These are phyloP conservation scores for Atherinomorus stipes DNA, from an alignment of 2,113 vertebrate genomes.

Conservation along the genomic window DNA sequence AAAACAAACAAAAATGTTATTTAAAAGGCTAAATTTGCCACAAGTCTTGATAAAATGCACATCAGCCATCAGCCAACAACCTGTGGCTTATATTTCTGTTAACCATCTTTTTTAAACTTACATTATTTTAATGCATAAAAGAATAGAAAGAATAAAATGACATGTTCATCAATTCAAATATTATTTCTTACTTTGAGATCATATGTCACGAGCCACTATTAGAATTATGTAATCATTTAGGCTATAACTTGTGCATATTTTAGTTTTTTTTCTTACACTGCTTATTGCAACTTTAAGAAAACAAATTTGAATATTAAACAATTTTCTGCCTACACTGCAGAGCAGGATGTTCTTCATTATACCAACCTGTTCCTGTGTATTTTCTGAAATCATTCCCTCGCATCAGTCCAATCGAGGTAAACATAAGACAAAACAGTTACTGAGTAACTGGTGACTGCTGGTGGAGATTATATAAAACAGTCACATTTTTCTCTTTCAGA, in stretches of 20 bases:
- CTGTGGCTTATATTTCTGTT: too few relatives aligned
- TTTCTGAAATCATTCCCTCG: constrained; percentile 8
- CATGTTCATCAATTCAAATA: too few relatives aligned
- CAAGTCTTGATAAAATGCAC: not conserved
- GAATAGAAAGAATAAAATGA: too few relatives aligned
- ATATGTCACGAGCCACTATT: not conserved
- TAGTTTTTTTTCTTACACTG: not conserved
- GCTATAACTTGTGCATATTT: not conserved
- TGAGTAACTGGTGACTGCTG: constrained; percentile 24
- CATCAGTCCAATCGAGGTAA: constrained; percentile 23
- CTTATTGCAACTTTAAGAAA: not conserved
- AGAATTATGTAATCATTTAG: not conserved
- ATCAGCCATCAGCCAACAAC: too few relatives aligned
- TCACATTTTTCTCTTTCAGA: constrained; percentile 21
- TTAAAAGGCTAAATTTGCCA: not conserved
- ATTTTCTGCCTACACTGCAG: not conserved
- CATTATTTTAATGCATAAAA: too few relatives aligned
- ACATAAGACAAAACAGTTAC: constrained; percentile 29
- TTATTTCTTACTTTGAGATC: not conserved
- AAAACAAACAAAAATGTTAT: not conserved
- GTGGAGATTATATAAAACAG: not conserved
- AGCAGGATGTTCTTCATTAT: constrained; percentile 33
- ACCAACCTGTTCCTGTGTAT: constrained; percentile 17
- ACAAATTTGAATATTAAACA: constrained; percentile 10
- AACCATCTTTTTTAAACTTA: too few relatives aligned